Evolutionary conservation across 1,140 invertebrate species (phyloP).

Genomic region (Anthonomus grandis): DNA sequence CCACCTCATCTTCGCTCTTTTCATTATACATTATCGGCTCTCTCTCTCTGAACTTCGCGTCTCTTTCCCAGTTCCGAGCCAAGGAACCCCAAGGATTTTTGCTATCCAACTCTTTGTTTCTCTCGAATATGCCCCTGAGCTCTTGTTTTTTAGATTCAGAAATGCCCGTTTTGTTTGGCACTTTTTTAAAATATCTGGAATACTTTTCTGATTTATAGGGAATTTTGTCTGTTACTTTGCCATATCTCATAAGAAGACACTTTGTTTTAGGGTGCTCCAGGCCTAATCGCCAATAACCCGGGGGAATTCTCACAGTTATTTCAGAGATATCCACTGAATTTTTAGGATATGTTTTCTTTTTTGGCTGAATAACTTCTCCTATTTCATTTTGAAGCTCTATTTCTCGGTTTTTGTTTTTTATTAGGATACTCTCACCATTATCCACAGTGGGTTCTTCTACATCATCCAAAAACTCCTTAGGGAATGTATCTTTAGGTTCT

Average conservation of each 20-base stretch:
- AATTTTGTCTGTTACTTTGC: conserved; percentile 64
- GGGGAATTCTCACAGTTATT: conserved; percentile 59
- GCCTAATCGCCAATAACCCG: conserved; percentile 74
- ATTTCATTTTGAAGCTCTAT: conserved; percentile 43
- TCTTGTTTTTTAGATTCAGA: conserved; percentile 51
- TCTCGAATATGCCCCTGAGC: conserved; percentile 49
- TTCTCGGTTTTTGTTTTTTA: conserved; percentile 40
- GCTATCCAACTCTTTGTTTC: conserved; percentile 47
- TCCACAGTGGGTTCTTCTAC: conserved; percentile 44
- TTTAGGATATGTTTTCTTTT: conserved; percentile 32
- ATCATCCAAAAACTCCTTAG: conserved; percentile 50
- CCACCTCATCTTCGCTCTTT: conserved; percentile 11
- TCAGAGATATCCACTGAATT: conserved; percentile 50
- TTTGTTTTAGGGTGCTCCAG: conserved; percentile 59
- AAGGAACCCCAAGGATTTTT: conserved; percentile 74
- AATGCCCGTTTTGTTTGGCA: conserved; percentile 46
- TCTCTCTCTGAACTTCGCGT: conserved; percentile 51
- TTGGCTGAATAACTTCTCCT: conserved; percentile 31
- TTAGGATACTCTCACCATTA: conserved; percentile 43
- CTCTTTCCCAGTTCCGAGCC: conserved; percentile 64
- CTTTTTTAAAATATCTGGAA: conserved; percentile 62
- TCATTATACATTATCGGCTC: conserved; percentile 18
- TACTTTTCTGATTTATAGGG: conserved; percentile 58
- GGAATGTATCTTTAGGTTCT: conserved; percentile 37
- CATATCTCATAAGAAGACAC: conserved; percentile 70